Evolutionary conservation across 1,140 invertebrate species (phyloP).

Genomic region (Asbolus verrucosus): DNA sequence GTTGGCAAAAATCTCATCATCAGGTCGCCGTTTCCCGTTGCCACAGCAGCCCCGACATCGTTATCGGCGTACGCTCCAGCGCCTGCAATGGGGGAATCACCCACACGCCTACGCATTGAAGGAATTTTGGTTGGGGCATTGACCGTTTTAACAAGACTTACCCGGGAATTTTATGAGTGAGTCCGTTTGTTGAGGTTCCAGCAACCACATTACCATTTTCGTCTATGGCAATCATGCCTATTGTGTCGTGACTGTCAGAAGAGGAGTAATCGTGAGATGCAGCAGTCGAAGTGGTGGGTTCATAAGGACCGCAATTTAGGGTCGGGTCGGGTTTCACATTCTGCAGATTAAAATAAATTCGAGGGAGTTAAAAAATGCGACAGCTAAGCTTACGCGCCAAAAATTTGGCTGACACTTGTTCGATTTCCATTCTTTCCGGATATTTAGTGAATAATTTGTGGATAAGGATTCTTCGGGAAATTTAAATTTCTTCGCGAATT

Average conservation of each 20-base stretch:
- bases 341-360: too few relatives aligned
- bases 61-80: conserved; percentile 95
- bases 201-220: conserved; percentile 81
- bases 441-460: conserved; percentile 77
- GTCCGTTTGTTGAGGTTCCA: conserved; percentile 97
- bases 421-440: conserved; percentile 84
- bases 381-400: conserved; percentile 93
- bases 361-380: too few relatives aligned
- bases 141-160: conserved; percentile 62
- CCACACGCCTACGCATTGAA: conserved; percentile 75
- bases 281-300: conserved; percentile 59
- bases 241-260: conserved; percentile 92
- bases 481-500: conserved; percentile 93
- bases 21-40: conserved; percentile 96
- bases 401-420: conserved; percentile 96
- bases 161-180: conserved; percentile 94
- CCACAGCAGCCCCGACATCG: conserved; percentile 89
- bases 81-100: conserved; percentile 95
- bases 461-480: conserved; percentile 83
- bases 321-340: conserved; percentile 90
- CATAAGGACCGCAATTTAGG: conserved; percentile 91
- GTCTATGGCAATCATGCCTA: conserved; percentile 96
- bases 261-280: conserved; percentile 62
- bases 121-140: neutral
- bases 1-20: conserved; percentile 97